These are phyloP conservation scores for Pollenia angustigena DNA, from an alignment of 2,888 invertebrate genomes.

Conservation along the genomic window DNA sequence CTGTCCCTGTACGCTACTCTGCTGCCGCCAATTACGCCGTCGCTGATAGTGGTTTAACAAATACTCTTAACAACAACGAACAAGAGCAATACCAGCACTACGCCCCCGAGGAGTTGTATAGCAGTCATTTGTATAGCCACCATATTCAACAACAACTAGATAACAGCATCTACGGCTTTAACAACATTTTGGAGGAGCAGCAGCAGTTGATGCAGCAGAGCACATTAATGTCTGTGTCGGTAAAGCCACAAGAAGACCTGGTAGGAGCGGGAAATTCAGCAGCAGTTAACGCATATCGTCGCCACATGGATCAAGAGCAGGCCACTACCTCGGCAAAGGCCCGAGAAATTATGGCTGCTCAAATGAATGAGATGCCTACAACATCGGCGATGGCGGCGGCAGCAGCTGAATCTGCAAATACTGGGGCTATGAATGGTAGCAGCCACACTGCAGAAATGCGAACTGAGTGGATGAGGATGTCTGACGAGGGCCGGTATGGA, in stretches of 20 bases:
- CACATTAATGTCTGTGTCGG: conserved; percentile 82
- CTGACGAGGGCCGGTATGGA: conserved; percentile 86
- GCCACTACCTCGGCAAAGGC: conserved; percentile 63
- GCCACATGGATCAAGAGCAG: conserved; percentile 66
- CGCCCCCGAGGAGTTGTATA: conserved; percentile 77
- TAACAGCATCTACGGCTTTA: conserved; percentile 77
- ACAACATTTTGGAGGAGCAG: conserved; percentile 78
- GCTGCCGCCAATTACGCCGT: conserved; percentile 84
- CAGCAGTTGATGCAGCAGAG: conserved; percentile 83
- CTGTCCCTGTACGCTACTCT: conserved; percentile 85
- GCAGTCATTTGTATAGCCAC: conserved; percentile 76
- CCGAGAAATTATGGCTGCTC: conserved; percentile 50
- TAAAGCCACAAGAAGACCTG: conserved; percentile 76
- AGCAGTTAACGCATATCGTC: conserved; percentile 66
- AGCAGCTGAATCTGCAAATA: conserved; percentile 75
- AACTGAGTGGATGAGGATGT: conserved; percentile 84
- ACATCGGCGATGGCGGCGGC: conserved; percentile 76
- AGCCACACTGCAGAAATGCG: conserved; percentile 81
- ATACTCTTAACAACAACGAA: conserved; percentile 79
- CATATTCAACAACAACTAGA: conserved; percentile 73
- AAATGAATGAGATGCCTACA: conserved; percentile 64
- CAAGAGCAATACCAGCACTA: conserved; percentile 82
- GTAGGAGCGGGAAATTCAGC: conserved; percentile 73
- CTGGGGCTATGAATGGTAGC: conserved; percentile 77
- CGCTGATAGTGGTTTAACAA: conserved; percentile 83